Conservation (phyloP, 2,888 invertebrate species). For the Pristionchus entomophagus region DNA sequence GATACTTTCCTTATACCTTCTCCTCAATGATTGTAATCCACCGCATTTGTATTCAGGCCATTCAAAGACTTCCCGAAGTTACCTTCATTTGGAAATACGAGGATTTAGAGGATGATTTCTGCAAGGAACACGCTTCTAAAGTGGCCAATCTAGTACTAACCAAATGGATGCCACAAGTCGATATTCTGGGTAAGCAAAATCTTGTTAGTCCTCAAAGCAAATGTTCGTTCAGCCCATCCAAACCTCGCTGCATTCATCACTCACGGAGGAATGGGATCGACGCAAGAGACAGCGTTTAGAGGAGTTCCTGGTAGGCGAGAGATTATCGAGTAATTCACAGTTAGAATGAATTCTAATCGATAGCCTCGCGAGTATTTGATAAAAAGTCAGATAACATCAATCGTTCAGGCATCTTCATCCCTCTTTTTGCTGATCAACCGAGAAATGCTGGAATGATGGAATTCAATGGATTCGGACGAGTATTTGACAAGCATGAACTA, state of each 20-base stretch:
- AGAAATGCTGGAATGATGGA: constrained; percentile 41
- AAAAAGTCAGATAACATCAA: too few species aligned
- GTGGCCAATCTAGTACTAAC: constrained; percentile 22
- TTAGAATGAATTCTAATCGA: neutral
- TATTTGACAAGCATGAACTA: neutral
- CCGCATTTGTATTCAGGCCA: neutral
- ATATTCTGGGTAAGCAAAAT: neutral
- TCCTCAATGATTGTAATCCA: too few species aligned
- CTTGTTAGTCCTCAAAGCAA: neutral
- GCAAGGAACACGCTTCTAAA: neutral
- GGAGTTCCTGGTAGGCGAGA: neutral
- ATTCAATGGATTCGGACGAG: constrained; percentile 5
- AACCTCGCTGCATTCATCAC: constrained; percentile 16
- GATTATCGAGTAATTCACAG: neutral
- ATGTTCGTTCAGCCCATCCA: constrained; percentile 1
- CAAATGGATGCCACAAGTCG: constrained; percentile 41
- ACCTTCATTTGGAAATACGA: constrained; percentile 45
- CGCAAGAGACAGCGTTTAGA: constrained; percentile 32
- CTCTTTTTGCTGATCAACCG: constrained; percentile 31
- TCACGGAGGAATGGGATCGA: constrained; percentile 35
- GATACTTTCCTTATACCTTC: too few species aligned
- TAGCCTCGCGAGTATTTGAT: too few species aligned
- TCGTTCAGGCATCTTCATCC: constrained; percentile 17
- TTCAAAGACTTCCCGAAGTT: neutral
- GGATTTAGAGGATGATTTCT: constrained; percentile 39